A percentile compares a stretch with the other conserved stretches of the same genome.
Evolutionary conservation across 2,797 vertebrate species (phyloP).

Genomic region (Neosilurus hyrtlii): DNA sequence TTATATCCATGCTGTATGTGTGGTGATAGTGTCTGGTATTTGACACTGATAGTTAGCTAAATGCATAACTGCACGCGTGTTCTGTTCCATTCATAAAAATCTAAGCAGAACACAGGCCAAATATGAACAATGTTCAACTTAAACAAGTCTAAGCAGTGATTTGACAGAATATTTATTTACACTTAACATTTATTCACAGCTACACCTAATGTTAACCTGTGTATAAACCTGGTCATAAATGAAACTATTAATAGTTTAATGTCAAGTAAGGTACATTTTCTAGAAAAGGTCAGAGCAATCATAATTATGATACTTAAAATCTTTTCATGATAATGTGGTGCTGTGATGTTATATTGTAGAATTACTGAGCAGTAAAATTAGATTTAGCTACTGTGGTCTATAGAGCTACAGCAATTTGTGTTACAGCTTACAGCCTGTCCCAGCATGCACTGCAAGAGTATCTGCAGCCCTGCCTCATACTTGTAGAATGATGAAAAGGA

Average conservation of each 20-base stretch:
- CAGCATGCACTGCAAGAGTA: slow-evolving; percentile 67
- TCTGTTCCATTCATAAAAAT: background rate
- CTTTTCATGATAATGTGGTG: background rate
- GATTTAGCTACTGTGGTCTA: background rate
- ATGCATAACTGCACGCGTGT: background rate
- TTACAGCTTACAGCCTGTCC: slow-evolving; percentile 60
- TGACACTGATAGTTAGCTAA: background rate
- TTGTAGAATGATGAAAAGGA: slow-evolving; percentile 63
- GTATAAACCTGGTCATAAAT: background rate
- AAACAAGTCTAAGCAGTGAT: background rate
- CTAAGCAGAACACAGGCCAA: background rate
- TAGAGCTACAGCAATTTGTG: background rate
- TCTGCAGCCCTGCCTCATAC: slow-evolving; percentile 62
- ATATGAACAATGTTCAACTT: background rate
- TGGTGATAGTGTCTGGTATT: background rate
- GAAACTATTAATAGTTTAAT: background rate
- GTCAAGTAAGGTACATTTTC: background rate
- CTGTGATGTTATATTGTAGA: background rate
- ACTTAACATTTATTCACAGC: background rate
- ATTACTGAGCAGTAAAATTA: background rate
- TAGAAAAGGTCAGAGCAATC: background rate
- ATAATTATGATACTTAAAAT: background rate
- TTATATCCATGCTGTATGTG: background rate
- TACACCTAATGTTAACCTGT: background rate
- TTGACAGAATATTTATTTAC: background rate